phyloP scores from a whole-genome alignment of 1,140 invertebrate species.

The Cydia pomonella region DNA sequence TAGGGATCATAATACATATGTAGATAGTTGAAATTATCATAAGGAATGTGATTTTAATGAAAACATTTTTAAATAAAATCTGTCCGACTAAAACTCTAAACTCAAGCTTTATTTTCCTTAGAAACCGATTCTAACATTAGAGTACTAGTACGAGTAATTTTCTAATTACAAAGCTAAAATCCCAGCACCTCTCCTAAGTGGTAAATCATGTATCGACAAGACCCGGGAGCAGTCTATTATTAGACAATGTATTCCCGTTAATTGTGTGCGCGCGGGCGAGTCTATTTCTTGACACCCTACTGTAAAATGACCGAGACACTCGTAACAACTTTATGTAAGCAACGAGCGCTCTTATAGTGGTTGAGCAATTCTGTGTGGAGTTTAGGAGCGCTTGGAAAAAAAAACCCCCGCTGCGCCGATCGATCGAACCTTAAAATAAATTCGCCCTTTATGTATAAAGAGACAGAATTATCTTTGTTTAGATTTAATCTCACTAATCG shows the following conservation, averaged over 20 bases:
- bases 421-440: neutral
- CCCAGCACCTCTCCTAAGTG: neutral
- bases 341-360: neutral
- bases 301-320: neutral
- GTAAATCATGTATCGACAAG: slow-evolving; percentile 14
- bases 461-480: neutral
- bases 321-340: neutral
- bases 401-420: neutral
- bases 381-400: neutral
- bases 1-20: too few species aligned
- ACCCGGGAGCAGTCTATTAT: neutral
- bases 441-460: neutral
- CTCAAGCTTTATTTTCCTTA: neutral
- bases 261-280: neutral
- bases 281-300: neutral
- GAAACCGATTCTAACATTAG: neutral
- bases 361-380: neutral
- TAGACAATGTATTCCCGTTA: neutral
- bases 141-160: too few species aligned
- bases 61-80: too few species aligned
- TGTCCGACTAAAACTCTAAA: too few species aligned
- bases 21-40: too few species aligned
- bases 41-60: too few species aligned
- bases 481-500: neutral
- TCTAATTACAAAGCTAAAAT: slow-evolving; percentile 4